Evolutionary conservation across 2,113 vertebrate species (phyloP), one percentile per base, ranked within the genome.

Genomic region (Rousettus leschenaultii): DNA sequence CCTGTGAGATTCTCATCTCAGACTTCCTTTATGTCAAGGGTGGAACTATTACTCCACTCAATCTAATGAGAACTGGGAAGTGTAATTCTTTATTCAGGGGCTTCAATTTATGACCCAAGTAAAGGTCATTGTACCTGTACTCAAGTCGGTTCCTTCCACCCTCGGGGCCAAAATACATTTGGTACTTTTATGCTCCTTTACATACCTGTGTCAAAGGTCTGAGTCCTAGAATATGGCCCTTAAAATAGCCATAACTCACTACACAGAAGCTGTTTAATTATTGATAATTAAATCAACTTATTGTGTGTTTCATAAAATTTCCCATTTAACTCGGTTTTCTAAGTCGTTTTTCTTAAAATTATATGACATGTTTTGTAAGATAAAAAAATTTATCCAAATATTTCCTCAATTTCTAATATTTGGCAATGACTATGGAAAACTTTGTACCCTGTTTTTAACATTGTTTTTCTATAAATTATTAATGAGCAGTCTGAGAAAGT

Each of bases 401-500:
- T 73, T 94, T 95, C 3, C 55, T 88, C 38, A 55, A 91, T 61
- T 94, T 90, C 45, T 74, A 57, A 59, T 70, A 59, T 21, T 61
- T 93, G 33, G 22, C 35, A 59, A 5, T 84, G 28, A 93, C 35
- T 93, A 82, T 73, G 11, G 21, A 93, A 92, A 95, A 53, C 18
- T 87, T 84, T 35, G 1, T 73, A 30, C 89, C 30, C 6, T 86
- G 22, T 68, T 89, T 89, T 45, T 92, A 61, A 61, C 22, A 86
- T 77, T 86, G 40, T 24, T 78, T 0, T 43, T 35, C 35, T 51
- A 65, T 85, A 82, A 57, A 94, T 93, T 95, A 95, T 91, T 70
- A 51, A 85, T 30, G 91, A 70, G 18, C 8, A 87, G 22, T 74
- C 86, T 95, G 18, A 94, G 55, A 93, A 96, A 95, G 16, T 86